Conservation (phyloP, 2,888 invertebrate species). For the Apodemia duryi region DNA sequence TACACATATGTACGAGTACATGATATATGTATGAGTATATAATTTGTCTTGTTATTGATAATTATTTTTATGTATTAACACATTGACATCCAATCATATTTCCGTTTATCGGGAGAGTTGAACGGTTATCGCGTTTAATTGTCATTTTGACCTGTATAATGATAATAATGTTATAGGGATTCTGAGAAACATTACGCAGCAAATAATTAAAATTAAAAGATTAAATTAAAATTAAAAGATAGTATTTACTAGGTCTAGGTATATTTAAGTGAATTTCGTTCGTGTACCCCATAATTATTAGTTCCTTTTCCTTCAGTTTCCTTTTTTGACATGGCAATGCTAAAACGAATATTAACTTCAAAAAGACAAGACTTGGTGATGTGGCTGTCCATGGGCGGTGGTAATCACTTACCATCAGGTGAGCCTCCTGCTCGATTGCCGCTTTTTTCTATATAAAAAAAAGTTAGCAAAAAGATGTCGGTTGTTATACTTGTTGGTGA, state of each 20-base stretch:
- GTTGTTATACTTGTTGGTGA: too few relatives aligned
- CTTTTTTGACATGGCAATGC: too few relatives aligned
- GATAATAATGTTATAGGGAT: slow-evolving; percentile 49
- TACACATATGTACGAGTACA: too few relatives aligned
- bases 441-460: too few relatives aligned
- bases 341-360: too few relatives aligned
- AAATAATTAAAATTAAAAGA: slow-evolving; percentile 37
- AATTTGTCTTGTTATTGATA: neutral
- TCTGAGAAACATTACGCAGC: slow-evolving; percentile 50
- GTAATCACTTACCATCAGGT: too few relatives aligned
- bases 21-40: neutral
- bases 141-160: slow-evolving; percentile 58
- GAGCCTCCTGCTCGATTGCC: too few relatives aligned
- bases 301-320: too few relatives aligned
- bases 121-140: slow-evolving; percentile 53
- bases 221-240: slow-evolving; percentile 23
- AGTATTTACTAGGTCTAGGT: slow-evolving; percentile 29
- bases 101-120: slow-evolving; percentile 38
- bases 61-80: neutral
- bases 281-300: too few relatives aligned
- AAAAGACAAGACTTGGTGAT: too few relatives aligned
- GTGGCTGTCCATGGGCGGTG: too few relatives aligned
- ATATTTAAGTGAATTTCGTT: slow-evolving; percentile 18
- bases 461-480: too few relatives aligned
- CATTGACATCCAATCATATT: slow-evolving; percentile 1